Conservation (phyloP, 2,113 vertebrate species). For the Erythrocercus mccallii region DNA sequence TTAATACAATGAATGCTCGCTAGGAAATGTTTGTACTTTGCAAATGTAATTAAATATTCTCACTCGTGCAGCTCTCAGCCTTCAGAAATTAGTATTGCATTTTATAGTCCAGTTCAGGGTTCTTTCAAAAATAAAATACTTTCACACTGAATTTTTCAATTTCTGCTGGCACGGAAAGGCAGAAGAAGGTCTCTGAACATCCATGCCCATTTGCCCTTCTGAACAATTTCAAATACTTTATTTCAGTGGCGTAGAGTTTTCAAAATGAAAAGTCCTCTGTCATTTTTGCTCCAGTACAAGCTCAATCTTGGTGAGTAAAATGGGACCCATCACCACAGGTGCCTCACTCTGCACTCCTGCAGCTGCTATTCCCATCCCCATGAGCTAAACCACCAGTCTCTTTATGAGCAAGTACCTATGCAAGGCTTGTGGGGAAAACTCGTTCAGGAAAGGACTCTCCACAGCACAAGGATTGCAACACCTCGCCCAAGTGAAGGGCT, state of each 20-base stretch:
- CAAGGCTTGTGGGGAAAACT: not conserved
- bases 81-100: not conserved
- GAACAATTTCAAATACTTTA: not conserved
- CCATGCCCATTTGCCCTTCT: not conserved
- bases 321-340: not conserved
- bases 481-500: not conserved
- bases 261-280: not conserved
- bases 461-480: not conserved
- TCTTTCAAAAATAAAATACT: not conserved
- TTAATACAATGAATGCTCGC: not conserved
- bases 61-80: not conserved
- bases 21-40: not conserved
- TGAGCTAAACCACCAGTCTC: not conserved
- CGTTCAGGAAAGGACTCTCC: not conserved
- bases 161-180: not conserved
- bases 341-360: accelerated
- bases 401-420: not conserved
- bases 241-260: not conserved
- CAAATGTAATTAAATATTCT: constrained; percentile 12
- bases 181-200: not conserved
- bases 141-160: not conserved
- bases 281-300: not conserved
- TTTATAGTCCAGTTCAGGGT: not conserved
- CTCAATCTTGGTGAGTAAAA: not conserved
- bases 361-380: not conserved